phyloP scores from a whole-genome alignment of 1,140 invertebrate genomes.

The Pissodes strobi region DNA sequence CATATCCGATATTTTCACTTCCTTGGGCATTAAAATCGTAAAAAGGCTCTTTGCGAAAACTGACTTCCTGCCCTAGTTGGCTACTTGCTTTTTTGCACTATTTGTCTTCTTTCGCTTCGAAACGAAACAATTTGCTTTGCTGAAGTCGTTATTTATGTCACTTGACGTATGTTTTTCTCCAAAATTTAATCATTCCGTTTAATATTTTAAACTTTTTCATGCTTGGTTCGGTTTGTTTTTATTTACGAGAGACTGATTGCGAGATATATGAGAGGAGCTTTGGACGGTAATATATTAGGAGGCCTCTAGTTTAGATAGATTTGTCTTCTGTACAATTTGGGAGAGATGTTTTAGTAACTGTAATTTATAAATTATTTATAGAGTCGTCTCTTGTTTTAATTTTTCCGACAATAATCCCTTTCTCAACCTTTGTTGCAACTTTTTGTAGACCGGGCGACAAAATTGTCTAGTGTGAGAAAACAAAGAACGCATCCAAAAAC shows the following conservation, averaged over 20 bases:
- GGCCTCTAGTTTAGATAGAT: too few relatives aligned
- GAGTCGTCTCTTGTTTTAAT: too few relatives aligned
- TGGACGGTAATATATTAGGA: background rate
- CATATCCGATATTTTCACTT: too few relatives aligned
- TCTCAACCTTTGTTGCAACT: too few relatives aligned
- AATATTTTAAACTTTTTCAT: constrained; percentile 29
- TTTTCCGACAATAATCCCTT: too few relatives aligned
- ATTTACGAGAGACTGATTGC: constrained; percentile 3
- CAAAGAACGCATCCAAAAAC: too few relatives aligned
- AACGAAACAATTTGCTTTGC: constrained; percentile 32
- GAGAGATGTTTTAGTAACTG: too few relatives aligned
- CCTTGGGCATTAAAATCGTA: too few relatives aligned
- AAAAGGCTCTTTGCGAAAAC: constrained; percentile 26
- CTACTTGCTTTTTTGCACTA: constrained; percentile 22
- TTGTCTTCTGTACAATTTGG: too few relatives aligned
- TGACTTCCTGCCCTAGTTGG: constrained; percentile 13
- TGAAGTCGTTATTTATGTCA: constrained; percentile 32
- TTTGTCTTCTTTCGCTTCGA: constrained; percentile 25
- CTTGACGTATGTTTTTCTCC: constrained; percentile 24
- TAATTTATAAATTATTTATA: too few relatives aligned
- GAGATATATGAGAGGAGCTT: background rate
- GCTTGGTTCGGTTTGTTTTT: constrained; percentile 6
- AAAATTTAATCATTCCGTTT: constrained; percentile 29
- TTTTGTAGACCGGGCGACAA: too few relatives aligned
- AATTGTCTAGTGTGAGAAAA: too few relatives aligned